A percentile compares a stretch with the other conserved stretches of the same genome.
These are phyloP conservation scores for Melipona quadrifasciata DNA, from an alignment of 1,140 invertebrate genomes.

Conservation along the genomic window DNA sequence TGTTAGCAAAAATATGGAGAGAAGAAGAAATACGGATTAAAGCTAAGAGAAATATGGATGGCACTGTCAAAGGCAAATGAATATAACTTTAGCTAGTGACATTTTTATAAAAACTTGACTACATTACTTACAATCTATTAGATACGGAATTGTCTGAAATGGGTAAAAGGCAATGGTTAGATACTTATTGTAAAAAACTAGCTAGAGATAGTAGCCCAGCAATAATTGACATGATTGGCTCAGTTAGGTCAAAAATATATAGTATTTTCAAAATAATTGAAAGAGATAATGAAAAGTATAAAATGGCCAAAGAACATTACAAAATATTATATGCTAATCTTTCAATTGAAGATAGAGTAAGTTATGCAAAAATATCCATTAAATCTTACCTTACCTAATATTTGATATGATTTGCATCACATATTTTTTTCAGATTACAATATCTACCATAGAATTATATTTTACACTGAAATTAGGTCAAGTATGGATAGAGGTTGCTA, in stretches of 20 bases:
- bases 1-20: conserved; percentile 71
- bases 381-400: not conserved
- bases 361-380: not conserved
- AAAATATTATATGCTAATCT: conserved; percentile 62
- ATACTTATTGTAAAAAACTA: conserved; percentile 56
- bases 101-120: not conserved
- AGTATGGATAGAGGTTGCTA: conserved; percentile 68
- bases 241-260: conserved; percentile 71
- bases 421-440: conserved; percentile 62
- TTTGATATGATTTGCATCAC: no score
- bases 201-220: conserved; percentile 55
- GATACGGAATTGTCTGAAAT: conserved; percentile 68
- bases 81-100: not conserved
- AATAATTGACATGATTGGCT: conserved; percentile 64
- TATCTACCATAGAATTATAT: conserved; percentile 65
- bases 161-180: conserved; percentile 62
- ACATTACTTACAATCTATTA: conserved; percentile 18
- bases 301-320: conserved; percentile 62
- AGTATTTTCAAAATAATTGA: conserved; percentile 66
- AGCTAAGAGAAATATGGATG: conserved; percentile 57
- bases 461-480: conserved; percentile 69
- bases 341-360: conserved; percentile 67
- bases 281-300: conserved; percentile 51
- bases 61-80: conserved; percentile 59
- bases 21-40: conserved; percentile 69